These are phyloP conservation scores for Eupithecia subumbrata DNA, from an alignment of 2,888 invertebrate species.

Conservation along the genomic window DNA sequence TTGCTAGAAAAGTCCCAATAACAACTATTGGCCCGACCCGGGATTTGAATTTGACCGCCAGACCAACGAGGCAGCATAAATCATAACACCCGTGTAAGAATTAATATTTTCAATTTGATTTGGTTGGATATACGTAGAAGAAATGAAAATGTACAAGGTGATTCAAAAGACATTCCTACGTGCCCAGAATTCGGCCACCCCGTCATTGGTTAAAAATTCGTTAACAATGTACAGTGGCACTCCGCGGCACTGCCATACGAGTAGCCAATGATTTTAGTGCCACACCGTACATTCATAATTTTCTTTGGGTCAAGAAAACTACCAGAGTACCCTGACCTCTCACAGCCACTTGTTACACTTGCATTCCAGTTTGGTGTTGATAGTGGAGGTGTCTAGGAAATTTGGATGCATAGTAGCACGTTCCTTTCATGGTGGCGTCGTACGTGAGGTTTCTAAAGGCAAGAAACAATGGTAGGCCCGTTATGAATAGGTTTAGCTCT, in stretches of 20 bases:
- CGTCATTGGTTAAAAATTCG: conserved; percentile 56
- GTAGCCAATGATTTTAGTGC: conserved; percentile 62
- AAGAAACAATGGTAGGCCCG: conserved; percentile 76
- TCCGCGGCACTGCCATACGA: conserved; percentile 49
- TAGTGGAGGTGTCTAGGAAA: conserved; percentile 57
- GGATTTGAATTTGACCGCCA: no score
- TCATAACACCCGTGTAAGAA: conserved; percentile 44
- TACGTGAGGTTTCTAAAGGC: conserved; percentile 76
- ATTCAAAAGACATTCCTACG: conserved; percentile 52
- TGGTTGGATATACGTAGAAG: background rate
- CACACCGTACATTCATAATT: conserved; percentile 72
- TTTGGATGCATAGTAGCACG: conserved; percentile 71
- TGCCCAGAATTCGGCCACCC: conserved; percentile 51
- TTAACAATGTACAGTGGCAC: conserved; percentile 56
- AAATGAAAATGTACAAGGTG: background rate
- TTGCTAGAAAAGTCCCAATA: no score
- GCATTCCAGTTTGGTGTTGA: conserved; percentile 45
- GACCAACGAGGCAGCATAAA: no score
- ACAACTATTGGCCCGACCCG: no score
- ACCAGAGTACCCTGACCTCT: conserved; percentile 61
- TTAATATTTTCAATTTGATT: conserved; percentile 45
- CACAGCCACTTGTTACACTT: conserved; percentile 47
- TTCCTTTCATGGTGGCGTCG: conserved; percentile 77
- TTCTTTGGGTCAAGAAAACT: conserved; percentile 75
- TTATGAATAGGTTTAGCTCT: conserved; percentile 78